Conservation (phyloP, 2,113 vertebrate species). For the Dasyornis broadbenti region DNA sequence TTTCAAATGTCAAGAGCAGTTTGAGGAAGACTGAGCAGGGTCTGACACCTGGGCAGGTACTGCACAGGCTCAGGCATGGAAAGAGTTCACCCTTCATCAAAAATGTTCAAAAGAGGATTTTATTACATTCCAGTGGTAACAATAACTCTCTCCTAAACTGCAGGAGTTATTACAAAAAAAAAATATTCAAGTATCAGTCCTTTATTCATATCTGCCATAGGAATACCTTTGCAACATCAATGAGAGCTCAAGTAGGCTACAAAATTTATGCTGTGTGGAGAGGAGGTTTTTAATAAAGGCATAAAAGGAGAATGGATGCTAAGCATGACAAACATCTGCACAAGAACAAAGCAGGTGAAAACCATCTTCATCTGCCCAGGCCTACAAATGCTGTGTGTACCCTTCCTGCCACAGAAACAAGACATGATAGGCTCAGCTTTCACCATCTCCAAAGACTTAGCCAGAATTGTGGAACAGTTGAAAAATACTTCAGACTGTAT, state of each 20-base stretch:
- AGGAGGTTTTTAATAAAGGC: not conserved
- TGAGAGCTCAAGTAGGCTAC: not conserved
- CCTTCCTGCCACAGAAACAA: not conserved
- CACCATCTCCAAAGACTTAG: not conserved
- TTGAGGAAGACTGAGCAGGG: not conserved
- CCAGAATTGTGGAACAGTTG: slow-evolving; percentile 3
- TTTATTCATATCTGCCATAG: not conserved
- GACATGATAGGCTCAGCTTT: slow-evolving; percentile 12
- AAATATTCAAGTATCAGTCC: not conserved
- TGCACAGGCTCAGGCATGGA: not conserved
- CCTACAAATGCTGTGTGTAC: not conserved
- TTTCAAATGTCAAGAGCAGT: not conserved
- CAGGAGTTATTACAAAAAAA: not conserved
- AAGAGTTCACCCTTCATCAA: not conserved
- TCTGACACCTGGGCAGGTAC: accelerated
- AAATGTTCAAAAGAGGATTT: not conserved
- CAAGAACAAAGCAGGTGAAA: slow-evolving; percentile 32
- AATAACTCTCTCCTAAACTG: not conserved
- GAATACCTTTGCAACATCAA: not conserved
- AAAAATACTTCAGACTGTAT: slow-evolving; percentile 20
- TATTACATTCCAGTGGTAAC: not conserved
- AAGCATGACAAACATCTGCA: not conserved
- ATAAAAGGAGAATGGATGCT: not conserved
- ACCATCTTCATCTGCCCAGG: not conserved
- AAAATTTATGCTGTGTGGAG: not conserved